phyloP scores from a whole-genome alignment of 2,113 vertebrate genomes.

The Smithornis capensis region DNA sequence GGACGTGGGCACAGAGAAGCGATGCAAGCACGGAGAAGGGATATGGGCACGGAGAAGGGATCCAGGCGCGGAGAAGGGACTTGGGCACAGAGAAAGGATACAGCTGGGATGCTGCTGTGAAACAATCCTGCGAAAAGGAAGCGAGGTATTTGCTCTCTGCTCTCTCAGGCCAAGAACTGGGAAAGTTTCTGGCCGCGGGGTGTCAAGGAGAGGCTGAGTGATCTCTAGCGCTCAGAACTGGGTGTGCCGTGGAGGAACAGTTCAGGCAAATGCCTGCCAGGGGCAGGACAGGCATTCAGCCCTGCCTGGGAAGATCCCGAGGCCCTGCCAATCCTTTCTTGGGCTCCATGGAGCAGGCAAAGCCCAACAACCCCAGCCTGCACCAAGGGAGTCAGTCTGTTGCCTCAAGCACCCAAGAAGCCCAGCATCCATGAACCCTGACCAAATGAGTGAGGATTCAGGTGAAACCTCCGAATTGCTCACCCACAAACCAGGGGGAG shows the following conservation, averaged over 20 bases:
- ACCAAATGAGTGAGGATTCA: not conserved
- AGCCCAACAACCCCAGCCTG: not conserved
- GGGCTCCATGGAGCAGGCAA: fast-evolving
- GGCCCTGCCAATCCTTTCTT: not conserved
- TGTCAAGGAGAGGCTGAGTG: not conserved
- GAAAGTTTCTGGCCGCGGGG: fast-evolving
- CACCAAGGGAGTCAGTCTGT: fast-evolving
- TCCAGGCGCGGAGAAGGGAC: not conserved
- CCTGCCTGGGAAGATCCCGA: not conserved
- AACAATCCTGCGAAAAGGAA: not conserved
- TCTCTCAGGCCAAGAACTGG: not conserved
- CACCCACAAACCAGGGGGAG: not conserved
- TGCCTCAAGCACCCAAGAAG: no score
- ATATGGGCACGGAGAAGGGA: not conserved
- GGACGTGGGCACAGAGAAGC: not conserved
- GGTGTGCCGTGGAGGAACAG: not conserved
- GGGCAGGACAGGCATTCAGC: not conserved
- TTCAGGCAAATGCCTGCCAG: not conserved
- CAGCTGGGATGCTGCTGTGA: not conserved
- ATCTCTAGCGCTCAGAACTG: not conserved
- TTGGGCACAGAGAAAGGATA: not conserved
- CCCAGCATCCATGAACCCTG: not conserved
- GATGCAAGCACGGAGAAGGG: not conserved
- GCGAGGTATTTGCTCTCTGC: not conserved
- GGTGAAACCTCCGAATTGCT: not conserved